Conservation (phyloP, 2,113 vertebrate genomes). For the Vulpes lagopus region DNA sequence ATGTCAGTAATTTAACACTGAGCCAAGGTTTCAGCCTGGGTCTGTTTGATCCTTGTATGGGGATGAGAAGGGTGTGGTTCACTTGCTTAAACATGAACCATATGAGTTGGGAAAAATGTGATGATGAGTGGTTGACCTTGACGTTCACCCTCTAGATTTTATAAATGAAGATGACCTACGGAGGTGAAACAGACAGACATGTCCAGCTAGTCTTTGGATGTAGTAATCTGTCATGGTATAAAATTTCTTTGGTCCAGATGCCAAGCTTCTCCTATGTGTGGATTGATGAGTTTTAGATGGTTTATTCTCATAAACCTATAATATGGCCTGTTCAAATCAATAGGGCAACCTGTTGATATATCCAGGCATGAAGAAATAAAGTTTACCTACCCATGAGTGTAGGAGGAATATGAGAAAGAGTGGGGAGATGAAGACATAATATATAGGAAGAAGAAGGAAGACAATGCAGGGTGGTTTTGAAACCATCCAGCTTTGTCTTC, state of each 20-base stretch:
- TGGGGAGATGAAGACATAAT: background rate
- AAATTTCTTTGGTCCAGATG: background rate
- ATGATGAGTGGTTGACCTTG: background rate
- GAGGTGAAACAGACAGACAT: constrained; percentile 6
- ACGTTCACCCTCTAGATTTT: background rate
- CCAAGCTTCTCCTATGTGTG: background rate
- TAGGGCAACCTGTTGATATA: background rate
- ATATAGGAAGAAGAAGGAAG: background rate
- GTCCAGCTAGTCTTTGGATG: background rate
- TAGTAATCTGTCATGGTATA: background rate
- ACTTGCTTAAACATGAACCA: background rate
- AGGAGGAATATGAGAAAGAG: background rate
- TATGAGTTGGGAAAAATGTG: background rate
- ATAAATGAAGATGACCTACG: constrained; percentile 40
- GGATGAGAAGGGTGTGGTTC: background rate
- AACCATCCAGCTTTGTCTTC: background rate
- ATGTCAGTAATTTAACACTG: background rate
- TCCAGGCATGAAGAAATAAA: background rate
- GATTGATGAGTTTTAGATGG: background rate
- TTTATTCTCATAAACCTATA: background rate
- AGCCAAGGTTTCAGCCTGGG: background rate
- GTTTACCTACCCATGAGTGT: background rate
- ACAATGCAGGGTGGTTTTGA: background rate
- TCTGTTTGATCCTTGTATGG: background rate
- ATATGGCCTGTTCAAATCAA: background rate